A percentile compares a stretch with the other conserved stretches of the same genome.
phyloP scores from a whole-genome alignment of 2,113 vertebrate species.

The Calidris pygmaea region DNA sequence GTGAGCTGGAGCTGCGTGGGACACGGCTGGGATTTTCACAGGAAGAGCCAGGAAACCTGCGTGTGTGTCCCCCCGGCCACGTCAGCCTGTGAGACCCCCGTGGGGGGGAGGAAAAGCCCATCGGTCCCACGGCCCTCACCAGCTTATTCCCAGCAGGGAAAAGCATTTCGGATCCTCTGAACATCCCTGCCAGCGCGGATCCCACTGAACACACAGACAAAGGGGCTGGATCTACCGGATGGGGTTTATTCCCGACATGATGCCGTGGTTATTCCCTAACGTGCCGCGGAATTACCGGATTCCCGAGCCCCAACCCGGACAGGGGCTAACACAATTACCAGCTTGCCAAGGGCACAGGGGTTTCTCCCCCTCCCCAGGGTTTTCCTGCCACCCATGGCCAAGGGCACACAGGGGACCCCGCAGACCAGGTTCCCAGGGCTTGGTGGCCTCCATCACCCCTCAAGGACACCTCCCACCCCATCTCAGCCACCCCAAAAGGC shows the following conservation, averaged over 20 bases:
- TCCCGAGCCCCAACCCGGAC: rapidly evolving
- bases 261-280: rapidly evolving
- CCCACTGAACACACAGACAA: background rate
- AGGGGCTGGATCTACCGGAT: rapidly evolving
- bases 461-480: background rate
- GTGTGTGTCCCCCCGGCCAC: background rate
- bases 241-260: constrained; percentile 3
- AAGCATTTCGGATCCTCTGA: background rate
- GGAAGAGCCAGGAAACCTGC: background rate
- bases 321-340: rapidly evolving
- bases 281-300: rapidly evolving
- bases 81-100: rapidly evolving
- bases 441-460: background rate
- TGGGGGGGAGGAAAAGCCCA: background rate
- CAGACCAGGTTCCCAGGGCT: background rate
- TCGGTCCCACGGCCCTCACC: rapidly evolving
- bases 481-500: background rate
- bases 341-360: background rate
- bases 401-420: rapidly evolving
- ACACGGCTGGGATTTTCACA: background rate
- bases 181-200: background rate
- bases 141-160: background rate
- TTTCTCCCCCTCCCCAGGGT: background rate
- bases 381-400: rapidly evolving
- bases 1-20: background rate